Percentiles rank a stretch among this genome's conserved stretches.
Conservation (phyloP, 2,888 invertebrate species). For the Pomacea canaliculata region DNA sequence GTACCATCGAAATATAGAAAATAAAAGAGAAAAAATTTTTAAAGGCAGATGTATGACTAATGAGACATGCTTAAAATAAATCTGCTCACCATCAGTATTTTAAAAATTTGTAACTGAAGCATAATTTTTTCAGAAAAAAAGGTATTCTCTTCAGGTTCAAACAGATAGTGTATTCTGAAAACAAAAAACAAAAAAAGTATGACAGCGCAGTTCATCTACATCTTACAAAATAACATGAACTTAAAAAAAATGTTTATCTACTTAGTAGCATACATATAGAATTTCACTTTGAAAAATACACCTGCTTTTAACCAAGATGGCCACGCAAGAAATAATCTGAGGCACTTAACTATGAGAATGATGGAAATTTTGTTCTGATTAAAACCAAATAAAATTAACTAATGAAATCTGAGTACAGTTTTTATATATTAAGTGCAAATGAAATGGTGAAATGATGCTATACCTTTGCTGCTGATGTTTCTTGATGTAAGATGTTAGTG, state of each 20-base stretch:
- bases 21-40: background rate
- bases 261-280: background rate
- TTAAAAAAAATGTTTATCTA: background rate
- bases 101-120: conserved; percentile 29
- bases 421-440: no score
- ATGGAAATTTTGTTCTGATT: no score
- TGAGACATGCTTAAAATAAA: background rate
- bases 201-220: background rate
- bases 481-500: background rate
- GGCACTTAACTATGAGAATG: no score
- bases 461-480: conserved; percentile 6
- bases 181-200: background rate
- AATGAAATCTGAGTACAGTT: no score
- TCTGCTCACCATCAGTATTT: conserved; percentile 9
- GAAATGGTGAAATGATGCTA: background rate
- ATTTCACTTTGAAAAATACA: no score
- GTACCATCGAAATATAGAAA: background rate
- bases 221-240: background rate
- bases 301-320: no score
- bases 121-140: conserved; percentile 49
- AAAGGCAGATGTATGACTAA: background rate
- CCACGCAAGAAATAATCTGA: no score
- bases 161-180: conserved; percentile 44
- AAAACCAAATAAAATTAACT: no score
- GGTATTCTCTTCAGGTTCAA: conserved; percentile 54